Percentiles rank a stretch among this genome's conserved stretches.
Conservation (phyloP, 2,888 invertebrate species). For the Zootermopsis nevadensis region DNA sequence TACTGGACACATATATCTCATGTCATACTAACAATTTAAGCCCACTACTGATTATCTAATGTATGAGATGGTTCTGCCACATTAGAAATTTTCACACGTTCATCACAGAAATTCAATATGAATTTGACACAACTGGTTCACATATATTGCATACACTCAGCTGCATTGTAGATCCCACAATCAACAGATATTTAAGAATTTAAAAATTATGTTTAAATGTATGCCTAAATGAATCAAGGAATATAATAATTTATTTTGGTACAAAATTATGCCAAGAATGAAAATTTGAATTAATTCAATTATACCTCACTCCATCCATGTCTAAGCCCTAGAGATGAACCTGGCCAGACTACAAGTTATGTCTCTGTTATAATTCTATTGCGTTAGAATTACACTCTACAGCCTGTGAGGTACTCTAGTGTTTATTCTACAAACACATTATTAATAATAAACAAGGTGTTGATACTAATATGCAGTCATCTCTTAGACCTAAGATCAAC, state of each 20-base stretch:
- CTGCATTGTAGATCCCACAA: neutral
- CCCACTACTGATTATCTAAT: neutral
- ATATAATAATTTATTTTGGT: neutral
- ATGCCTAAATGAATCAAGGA: neutral
- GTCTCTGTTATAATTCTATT: neutral
- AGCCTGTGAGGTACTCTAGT: neutral
- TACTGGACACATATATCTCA: too few species aligned
- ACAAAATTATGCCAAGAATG: too few species aligned
- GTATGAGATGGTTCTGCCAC: neutral
- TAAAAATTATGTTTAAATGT: neutral
- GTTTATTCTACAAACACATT: conserved; percentile 7
- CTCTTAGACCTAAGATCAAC: neutral
- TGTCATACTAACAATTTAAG: neutral
- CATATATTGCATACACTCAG: neutral
- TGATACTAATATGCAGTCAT: neutral
- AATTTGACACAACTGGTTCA: conserved; percentile 5
- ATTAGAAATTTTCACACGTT: too few species aligned
- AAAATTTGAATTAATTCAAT: too few species aligned
- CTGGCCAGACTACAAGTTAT: neutral
- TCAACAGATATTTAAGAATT: neutral
- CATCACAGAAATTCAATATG: neutral
- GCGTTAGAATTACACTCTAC: neutral
- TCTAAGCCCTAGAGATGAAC: neutral
- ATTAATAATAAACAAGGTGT: neutral
- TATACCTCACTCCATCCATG: neutral